Base-by-base conservation (phyloP, 2,797 vertebrate species). In the Diceros bicornis region DNA sequence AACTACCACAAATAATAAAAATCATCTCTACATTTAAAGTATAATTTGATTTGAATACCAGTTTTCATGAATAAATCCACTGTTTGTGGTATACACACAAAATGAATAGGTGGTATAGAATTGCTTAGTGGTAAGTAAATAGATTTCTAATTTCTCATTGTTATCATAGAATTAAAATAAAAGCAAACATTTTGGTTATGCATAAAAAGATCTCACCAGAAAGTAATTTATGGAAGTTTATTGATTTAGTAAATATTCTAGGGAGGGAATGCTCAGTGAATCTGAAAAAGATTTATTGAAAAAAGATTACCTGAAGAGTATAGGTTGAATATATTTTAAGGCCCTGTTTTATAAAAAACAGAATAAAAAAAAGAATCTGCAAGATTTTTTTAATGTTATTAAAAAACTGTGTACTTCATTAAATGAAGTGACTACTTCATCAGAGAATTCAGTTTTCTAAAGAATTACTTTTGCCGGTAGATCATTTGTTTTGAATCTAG, bases 71-170 rank as follows among this genome's bases (percentile, higher is more conserved):
- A n/a, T 79, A 50, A 81, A 34, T 95, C 47, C 37, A 55, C 68
- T 95, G 41, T 97, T 88, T 84, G 29, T 69, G 55, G 37, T 92
- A 69, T 17, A 34, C 34, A 94, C 66, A 79, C 47, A 69, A 61
- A 61, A 75, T 81, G 84, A 85, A 57, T 81, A 32, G 57, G n/a
- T 84, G 18, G 4, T 27, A 18, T 34, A 90, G 32, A 90, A 57
- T 95, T 93, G 47, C 41, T 90, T 90, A 23, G 72, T 86, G 57
- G 6, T 75, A 50, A 96, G 47, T 90, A 71, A 89, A 62, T 95
- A 89, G 52, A 47, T 75, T 96, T 96, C 44, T 72, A n/a, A 25
- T 90, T 87, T 97, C 72, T 96, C 29, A 57, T 74, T 94, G 9
- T 91, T 87, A 50, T 52, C 34, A 41, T 32, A 68, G 64, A 91